These are phyloP conservation scores for Ctenopoma multispine DNA, from an alignment of 2,797 vertebrate species.

Conservation along the genomic window DNA sequence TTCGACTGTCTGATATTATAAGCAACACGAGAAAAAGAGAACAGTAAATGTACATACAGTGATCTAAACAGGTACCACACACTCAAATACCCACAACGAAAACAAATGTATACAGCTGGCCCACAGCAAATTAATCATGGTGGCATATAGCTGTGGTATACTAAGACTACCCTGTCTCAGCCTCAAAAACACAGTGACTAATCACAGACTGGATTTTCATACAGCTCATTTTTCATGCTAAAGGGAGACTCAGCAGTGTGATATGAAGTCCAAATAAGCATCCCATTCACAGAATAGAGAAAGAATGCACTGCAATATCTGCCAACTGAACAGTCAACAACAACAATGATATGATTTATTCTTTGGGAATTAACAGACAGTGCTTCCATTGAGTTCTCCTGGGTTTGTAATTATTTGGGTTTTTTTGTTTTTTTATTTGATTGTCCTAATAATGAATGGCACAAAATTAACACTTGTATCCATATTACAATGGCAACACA, in stretches of 20 bases:
- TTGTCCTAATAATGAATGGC: too few species aligned
- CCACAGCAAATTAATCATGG: conserved; percentile 66
- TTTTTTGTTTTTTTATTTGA: too few species aligned
- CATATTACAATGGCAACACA: too few species aligned
- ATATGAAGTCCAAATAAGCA: conserved; percentile 59
- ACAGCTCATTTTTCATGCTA: conserved; percentile 70
- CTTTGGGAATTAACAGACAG: neutral
- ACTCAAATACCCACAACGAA: conserved; percentile 37
- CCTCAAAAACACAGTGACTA: conserved; percentile 64
- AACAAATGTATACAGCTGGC: conserved; percentile 44
- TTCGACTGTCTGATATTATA: neutral
- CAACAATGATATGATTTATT: conserved; percentile 52
- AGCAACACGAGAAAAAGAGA: too few species aligned
- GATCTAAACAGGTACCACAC: neutral
- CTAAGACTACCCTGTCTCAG: conserved; percentile 47
- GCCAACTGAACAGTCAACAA: conserved; percentile 36
- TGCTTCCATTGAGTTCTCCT: too few species aligned
- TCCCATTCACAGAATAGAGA: conserved; percentile 13
- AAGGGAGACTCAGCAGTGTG: conserved; percentile 47
- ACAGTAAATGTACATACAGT: neutral
- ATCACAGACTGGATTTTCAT: conserved; percentile 55
- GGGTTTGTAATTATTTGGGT: too few species aligned
- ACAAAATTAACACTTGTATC: too few species aligned
- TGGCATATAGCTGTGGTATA: conserved; percentile 54
- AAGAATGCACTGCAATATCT: conserved; percentile 18